Base-by-base conservation (phyloP, 2,797 vertebrate genomes). In the Notolepis coatsorum region DNA sequence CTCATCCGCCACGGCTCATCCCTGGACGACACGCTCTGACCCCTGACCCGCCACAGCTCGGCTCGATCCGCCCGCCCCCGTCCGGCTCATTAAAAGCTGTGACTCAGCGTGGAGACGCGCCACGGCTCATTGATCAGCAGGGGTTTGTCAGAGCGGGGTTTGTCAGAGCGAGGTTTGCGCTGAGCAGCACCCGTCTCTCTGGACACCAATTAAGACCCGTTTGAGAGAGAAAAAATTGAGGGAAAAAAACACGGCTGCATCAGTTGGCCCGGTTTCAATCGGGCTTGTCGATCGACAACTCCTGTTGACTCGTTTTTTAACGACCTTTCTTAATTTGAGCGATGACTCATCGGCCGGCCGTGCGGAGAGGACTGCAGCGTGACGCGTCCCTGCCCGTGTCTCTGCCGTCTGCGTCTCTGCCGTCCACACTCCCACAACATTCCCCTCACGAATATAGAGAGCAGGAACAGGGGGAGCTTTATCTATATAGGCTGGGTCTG, bases 361-460 rank as follows among this genome's bases (percentile, higher is more conserved):
- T 7, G 37, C 43, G 50, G 18, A 17, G 1, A 37, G 62, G 60
- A 50, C 64, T 46, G 21, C 30, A 24, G 46, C 5, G 41, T 78
- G 71, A 75, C 0, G 41, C 66, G 74, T 66, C 53, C 10, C 47
- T 53, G 65, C n/a, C n/a, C n/a, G n/a, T n/a, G n/a, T n/a, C n/a
- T n/a, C n/a, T n/a, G n/a, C n/a, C n/a, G n/a, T n/a, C n/a, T n/a
- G n/a, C n/a, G n/a, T n/a, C n/a, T n/a, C n/a, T n/a, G n/a, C n/a
- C n/a, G n/a, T n/a, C n/a, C n/a, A n/a, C n/a, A n/a, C n/a, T n/a
- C n/a, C n/a, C n/a, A n/a, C n/a, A 71, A 59, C 66, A 64, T 20
- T 64, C 63, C 56, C 57, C 39, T 73, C 58, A 48, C 74, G 54
- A 48, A 71, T 74, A 71, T 63, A 67, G 5, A 15, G 17, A 7